Conservation (phyloP, 2,113 vertebrate genomes). For the Lampris megalopsis region DNA sequence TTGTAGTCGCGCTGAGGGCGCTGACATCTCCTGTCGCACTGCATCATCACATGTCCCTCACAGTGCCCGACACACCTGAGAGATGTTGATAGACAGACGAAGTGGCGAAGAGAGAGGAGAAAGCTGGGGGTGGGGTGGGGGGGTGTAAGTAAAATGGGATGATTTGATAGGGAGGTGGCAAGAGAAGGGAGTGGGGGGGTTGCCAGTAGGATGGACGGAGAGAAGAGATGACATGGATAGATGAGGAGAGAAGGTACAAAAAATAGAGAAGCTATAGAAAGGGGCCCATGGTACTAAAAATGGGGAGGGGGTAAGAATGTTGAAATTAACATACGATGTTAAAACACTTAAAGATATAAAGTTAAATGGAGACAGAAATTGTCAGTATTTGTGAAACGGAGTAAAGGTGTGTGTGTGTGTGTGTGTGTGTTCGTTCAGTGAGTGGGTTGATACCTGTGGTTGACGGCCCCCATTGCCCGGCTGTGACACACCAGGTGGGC, state of each 20-base stretch:
- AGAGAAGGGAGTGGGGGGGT: background rate
- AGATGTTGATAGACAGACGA: background rate
- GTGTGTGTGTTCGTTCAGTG: background rate
- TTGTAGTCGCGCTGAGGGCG: conserved; percentile 40
- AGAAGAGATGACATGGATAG: conserved; percentile 5
- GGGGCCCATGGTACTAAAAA: too few relatives aligned
- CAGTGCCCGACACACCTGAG: conserved; percentile 43
- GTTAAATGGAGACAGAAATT: too few relatives aligned
- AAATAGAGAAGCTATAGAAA: too few relatives aligned
- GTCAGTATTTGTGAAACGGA: background rate
- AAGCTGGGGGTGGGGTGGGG: background rate
- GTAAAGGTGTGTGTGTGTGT: background rate
- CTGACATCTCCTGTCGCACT: conserved; percentile 39
- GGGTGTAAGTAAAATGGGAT: conserved; percentile 9
- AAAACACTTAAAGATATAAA: too few relatives aligned
- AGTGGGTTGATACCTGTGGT: background rate
- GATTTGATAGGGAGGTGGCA: background rate
- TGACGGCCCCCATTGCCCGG: too few relatives aligned
- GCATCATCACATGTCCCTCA: conserved; percentile 3
- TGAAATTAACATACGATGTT: too few relatives aligned
- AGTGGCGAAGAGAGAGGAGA: background rate
- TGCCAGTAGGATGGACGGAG: background rate
- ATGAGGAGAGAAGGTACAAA: conserved; percentile 1
- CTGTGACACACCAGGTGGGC: too few relatives aligned
- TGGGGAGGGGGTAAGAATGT: too few relatives aligned